Base-by-base conservation (phyloP, 2,113 vertebrate species). In the Thalassarche chlororhynchos region DNA sequence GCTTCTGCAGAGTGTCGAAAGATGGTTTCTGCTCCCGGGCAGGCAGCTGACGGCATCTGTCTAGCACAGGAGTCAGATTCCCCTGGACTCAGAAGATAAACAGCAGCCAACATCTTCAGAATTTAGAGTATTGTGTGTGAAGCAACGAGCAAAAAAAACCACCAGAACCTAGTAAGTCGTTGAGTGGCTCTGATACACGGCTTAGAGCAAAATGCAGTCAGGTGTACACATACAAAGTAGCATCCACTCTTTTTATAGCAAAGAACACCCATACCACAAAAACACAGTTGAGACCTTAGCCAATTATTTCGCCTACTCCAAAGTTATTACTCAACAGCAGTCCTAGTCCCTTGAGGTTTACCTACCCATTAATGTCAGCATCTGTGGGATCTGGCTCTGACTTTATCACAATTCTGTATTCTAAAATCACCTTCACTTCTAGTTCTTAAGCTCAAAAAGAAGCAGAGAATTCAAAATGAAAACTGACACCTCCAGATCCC, bases 181-280 rank as follows among this genome's bases (percentile, higher is more conserved):
- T 42, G 10, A 65, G 57, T 16, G 6, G 44, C 36, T 34, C 62
- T 14, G 34, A 34, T 4, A 14, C 14, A 5, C 26, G 31, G 4
- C 57, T 7, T 4, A 14, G 21, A 52, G 64, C n/a, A 17, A 24
- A 51, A 51, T 1, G 16, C 5, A 25, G 31, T 2, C n/a, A 12
- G 36, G 34, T 8, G 17, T 8, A 42, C 14, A 1, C 26, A 1
- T 2, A 14, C 4, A 3, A 36, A 47, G 54, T 1, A 31, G 25
- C 58, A 25, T 3, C 19, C 44, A 8, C 51, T 23, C 46, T 29
- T 18, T 23, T 31, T 9, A 25, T 7, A 20, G 31, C 2, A 29
- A n/a, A 24, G 38, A 28, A 36, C 49, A 6, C 14, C 32, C 15
- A 3, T 10, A 25, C 24, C 28, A 28, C 26, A 34, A 8, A 90